phyloP scores from a whole-genome alignment of 2,113 vertebrate genomes.

The Maccullochella peelii region DNA sequence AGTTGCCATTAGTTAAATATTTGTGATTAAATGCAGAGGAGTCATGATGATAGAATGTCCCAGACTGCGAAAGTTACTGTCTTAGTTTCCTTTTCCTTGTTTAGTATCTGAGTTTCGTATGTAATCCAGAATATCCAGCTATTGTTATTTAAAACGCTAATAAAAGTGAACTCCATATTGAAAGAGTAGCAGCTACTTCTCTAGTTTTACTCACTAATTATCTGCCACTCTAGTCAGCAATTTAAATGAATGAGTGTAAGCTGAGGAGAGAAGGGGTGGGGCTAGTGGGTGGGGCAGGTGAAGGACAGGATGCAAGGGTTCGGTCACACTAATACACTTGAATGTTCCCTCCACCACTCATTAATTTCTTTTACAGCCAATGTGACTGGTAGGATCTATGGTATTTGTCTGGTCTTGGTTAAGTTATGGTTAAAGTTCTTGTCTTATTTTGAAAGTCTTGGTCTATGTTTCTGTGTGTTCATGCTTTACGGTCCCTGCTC shows the following conservation, averaged over 20 bases:
- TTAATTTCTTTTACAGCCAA: neutral
- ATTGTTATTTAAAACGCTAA: conserved; percentile 11
- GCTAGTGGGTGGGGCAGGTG: neutral
- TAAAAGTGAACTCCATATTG: neutral
- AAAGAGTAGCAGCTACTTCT: neutral
- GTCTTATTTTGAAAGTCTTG: no score
- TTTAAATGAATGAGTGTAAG: conserved; percentile 11
- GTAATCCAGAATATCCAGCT: neutral
- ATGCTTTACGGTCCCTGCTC: no score
- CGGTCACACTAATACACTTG: neutral
- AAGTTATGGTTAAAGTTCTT: no score
- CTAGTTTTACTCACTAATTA: conserved; percentile 10
- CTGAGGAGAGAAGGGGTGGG: neutral
- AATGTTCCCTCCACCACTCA: neutral
- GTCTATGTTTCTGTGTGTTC: no score
- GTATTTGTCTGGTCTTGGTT: no score
- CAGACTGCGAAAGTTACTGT: neutral
- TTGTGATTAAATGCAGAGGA: neutral
- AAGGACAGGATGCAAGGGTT: neutral
- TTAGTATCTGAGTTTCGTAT: neutral
- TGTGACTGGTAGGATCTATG: no score
- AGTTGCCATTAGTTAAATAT: neutral
- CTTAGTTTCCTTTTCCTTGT: conserved; percentile 20
- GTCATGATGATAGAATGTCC: neutral
- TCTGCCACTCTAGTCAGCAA: neutral